Percentiles rank a stretch among this genome's conserved stretches.
phyloP scores from a whole-genome alignment of 2,888 invertebrate genomes.

The Plagodis pulveraria region DNA sequence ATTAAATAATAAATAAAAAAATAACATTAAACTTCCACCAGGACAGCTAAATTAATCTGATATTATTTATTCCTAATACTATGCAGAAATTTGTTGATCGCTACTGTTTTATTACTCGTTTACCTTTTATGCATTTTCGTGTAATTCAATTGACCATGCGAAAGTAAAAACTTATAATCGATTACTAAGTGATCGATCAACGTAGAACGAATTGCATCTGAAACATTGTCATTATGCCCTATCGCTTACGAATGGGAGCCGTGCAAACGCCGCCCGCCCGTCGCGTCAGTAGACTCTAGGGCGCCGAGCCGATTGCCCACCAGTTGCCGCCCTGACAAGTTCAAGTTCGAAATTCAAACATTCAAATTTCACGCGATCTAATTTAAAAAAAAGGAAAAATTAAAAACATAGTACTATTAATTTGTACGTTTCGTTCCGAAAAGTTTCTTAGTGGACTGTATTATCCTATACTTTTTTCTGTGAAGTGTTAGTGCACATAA shows the following conservation, averaged over 20 bases:
- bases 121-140: no score
- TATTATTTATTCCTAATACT: no score
- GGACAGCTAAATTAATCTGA: no score
- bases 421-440: constrained; percentile 7
- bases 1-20: no score
- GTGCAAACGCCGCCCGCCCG: constrained; percentile 44
- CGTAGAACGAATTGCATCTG: constrained; percentile 2
- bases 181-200: no score
- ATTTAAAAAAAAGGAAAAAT: constrained; percentile 19
- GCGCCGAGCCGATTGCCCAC: constrained; percentile 61
- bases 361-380: constrained; percentile 28
- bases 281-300: constrained; percentile 57
- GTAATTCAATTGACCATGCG: no score
- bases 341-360: constrained; percentile 54
- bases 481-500: constrained; percentile 30
- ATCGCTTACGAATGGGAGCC: constrained; percentile 11
- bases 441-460: constrained; percentile 17
- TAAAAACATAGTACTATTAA: not conserved
- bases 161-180: no score
- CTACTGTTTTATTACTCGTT: no score
- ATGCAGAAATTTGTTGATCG: no score
- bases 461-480: constrained; percentile 16
- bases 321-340: constrained; percentile 55
- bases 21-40: no score
- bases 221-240: constrained; percentile 11